These are phyloP conservation scores for Mnemiopsis leidyi DNA, from an alignment of 37 sponge, comb jelly and placozoan species.

Conservation along the genomic window DNA sequence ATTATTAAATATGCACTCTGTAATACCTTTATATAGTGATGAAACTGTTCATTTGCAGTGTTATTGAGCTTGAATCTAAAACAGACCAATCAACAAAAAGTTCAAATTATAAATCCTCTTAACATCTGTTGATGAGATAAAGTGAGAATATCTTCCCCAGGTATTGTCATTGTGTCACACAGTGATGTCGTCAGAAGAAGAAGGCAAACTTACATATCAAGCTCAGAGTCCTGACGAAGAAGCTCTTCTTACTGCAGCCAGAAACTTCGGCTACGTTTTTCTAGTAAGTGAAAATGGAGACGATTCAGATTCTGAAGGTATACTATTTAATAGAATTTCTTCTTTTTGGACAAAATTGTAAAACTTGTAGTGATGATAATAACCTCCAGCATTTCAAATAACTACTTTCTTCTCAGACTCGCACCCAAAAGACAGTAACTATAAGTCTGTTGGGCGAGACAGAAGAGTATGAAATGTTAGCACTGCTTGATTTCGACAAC, in stretches of 20 bases:
- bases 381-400: no score
- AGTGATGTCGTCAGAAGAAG: slow-evolving; percentile 78
- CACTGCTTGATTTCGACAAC: slow-evolving; percentile 95
- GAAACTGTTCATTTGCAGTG: no score
- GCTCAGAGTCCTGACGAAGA: slow-evolving; percentile 99
- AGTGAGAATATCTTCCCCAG: no score
- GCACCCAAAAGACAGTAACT: slow-evolving; percentile 31
- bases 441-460: not conserved
- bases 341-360: not conserved
- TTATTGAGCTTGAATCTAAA: no score
- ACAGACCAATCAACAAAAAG: no score
- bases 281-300: slow-evolving; percentile 62
- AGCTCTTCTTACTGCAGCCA: slow-evolving; percentile 92
- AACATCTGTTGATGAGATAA: no score
- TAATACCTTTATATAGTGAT: no score
- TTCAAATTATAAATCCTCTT: no score
- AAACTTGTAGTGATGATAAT: not conserved
- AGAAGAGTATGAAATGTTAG: slow-evolving; percentile 77
- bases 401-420: no score
- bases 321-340: no score
- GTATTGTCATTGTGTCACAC: slow-evolving; percentile 92
- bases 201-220: slow-evolving; percentile 76
- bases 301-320: no score
- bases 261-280: slow-evolving; percentile 93
- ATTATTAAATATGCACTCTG: no score